These are phyloP conservation scores for Lordiphosa andalusiaca DNA, from an alignment of 2,888 invertebrate genomes.

Conservation along the genomic window DNA sequence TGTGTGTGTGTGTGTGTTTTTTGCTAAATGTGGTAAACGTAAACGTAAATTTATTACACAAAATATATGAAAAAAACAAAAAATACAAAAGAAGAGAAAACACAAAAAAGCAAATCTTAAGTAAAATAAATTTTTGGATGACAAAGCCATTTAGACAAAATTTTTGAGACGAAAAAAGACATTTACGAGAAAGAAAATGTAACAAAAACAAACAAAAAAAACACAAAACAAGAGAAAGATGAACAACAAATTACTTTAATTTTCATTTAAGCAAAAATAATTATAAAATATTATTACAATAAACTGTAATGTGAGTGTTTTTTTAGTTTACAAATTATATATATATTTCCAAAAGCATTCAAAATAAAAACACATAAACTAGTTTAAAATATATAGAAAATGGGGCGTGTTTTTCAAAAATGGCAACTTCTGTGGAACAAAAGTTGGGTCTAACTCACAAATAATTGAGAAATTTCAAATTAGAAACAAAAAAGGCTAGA, in stretches of 20 bases:
- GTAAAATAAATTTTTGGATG: slow-evolving; percentile 75
- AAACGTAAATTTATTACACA: slow-evolving; percentile 64
- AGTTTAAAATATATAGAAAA: slow-evolving; percentile 69
- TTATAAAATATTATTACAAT: slow-evolving; percentile 45
- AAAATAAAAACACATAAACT: slow-evolving; percentile 71
- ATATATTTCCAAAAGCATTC: slow-evolving; percentile 75
- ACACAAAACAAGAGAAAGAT: slow-evolving; percentile 22
- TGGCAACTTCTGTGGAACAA: no score
- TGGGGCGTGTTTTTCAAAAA: slow-evolving; percentile 5
- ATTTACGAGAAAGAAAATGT: slow-evolving; percentile 55
- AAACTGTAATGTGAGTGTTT: slow-evolving; percentile 71
- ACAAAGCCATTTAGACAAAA: slow-evolving; percentile 75
- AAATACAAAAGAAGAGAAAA: slow-evolving; percentile 17
- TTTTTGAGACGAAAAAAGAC: slow-evolving; percentile 75
- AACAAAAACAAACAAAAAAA: slow-evolving; percentile 20
- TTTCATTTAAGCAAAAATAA: slow-evolving; percentile 66
- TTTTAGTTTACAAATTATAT: slow-evolving; percentile 74
- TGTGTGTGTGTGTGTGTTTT: slow-evolving; percentile 49
- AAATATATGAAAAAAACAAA: slow-evolving; percentile 14
- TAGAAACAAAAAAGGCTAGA: no score
- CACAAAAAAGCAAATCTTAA: slow-evolving; percentile 56
- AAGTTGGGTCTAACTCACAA: no score
- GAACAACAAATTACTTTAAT: slow-evolving; percentile 65
- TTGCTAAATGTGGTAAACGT: slow-evolving; percentile 74
- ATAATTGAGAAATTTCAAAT: no score